These are phyloP conservation scores for Trissonchulus latispiculum DNA, from an alignment of 2,888 invertebrate genomes.

Conservation along the genomic window DNA sequence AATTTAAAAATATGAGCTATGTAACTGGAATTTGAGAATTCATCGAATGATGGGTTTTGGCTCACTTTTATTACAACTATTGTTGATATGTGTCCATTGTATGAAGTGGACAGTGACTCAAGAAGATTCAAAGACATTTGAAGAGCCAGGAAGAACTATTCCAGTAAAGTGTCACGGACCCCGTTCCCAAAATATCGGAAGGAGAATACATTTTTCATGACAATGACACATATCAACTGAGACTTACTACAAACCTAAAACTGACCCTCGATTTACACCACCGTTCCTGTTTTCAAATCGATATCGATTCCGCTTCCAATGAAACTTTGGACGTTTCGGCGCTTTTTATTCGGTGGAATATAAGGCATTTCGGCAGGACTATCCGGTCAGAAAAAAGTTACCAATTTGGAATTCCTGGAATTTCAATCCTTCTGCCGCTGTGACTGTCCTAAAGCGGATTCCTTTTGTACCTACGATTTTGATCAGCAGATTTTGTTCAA, in stretches of 20 bases:
- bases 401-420: constrained; percentile 12
- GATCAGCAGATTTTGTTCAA: neutral
- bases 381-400: neutral
- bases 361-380: neutral
- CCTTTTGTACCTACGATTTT: neutral
- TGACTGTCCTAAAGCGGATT: constrained; percentile 4
- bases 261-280: neutral
- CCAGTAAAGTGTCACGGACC: constrained; percentile 9
- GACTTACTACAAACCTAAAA: constrained; percentile 15
- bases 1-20: no score
- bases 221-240: neutral
- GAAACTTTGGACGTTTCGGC: constrained; percentile 2
- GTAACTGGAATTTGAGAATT: no score
- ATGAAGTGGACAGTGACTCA: no score
- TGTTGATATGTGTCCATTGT: no score
- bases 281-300: constrained; percentile 8
- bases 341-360: constrained; percentile 15
- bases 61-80: no score
- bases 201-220: constrained; percentile 14
- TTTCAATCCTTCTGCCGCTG: constrained; percentile 6
- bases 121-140: no score
- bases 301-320: neutral
- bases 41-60: no score
- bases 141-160: no score
- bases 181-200: constrained; percentile 11